Base-by-base conservation (phyloP, 2,113 vertebrate species). In the Nothobranchius furzeri region DNA sequence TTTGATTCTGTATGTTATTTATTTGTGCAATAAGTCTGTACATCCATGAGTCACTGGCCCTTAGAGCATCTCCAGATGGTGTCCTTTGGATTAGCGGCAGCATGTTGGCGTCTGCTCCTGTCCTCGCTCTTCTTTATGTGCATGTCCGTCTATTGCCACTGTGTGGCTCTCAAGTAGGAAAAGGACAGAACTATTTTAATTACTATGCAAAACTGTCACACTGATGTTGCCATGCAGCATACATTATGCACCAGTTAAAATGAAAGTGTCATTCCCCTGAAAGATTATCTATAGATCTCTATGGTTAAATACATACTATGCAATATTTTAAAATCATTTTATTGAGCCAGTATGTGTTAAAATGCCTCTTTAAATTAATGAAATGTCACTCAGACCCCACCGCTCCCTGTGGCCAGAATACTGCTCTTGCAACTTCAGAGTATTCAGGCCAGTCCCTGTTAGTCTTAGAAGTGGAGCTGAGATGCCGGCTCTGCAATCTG, bases 11-110 rank as follows among this genome's bases (percentile, higher is more conserved):
- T 56, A 68, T 30, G 76, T 35, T 64, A 15, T 85, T 61, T 40
- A 61, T 15, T 52, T 68, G 65, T 79, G 46, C 45, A 70, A 43
- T 72, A 65, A 51, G 72, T 63, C 60, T 72, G 66, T 68, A 53
- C 36, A 48, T 37, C 63, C 54, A 57, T 63, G 69, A 83, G 66
- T 86, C 78, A 79, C 75, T 75, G 73, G 86, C 84, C 87, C 73
- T 37, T 14, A 56, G 51, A 82, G 61, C 67, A 76, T 61, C 78
- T 85, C 87, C 87, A 88, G 88, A 90, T 87, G 85, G 85, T 82
- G 76, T 87, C 76, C 84, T 80, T 85, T 87, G 82, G 85, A 86
- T 81, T 76, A 82, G 69, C 72, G 7, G 78, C 78, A 76, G 74
- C 56, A 61, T 85, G 78, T 78, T 57, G 72, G 56, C 59, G 37